Base-by-base conservation (phyloP, 2,797 vertebrate genomes). In the Notolabrus celidotus region DNA sequence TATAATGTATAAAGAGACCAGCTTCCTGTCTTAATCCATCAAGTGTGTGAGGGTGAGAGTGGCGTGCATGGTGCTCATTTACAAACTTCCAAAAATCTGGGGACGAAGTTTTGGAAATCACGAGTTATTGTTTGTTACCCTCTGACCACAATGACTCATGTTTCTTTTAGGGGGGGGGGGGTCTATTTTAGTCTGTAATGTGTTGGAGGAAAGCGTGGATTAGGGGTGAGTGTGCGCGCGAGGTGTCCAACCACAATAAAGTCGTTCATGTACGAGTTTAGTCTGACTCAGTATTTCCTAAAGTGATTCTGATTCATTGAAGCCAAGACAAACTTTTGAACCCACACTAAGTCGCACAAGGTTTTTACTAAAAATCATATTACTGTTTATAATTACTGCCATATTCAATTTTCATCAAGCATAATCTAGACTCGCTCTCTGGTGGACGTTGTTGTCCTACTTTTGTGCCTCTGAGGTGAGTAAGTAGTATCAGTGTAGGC, bases 221-320 rank as follows among this genome's bases (percentile, higher is more conserved):
- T 22, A 15, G n/a, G 11, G 11, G 61, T 23, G 55, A 6, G 47
- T 3, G 39, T n/a, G 36, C 4, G 31, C 10, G 27, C 23, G 42
- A 33, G 10, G 34, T 36, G 34, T 23, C 9, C 1, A 0, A 45
- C 64, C 82, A 90, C 77, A 90, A 60, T 67, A 81, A 69, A 79
- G 56, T 67, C 63, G 74, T 79, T 77, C 64, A 67, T 76, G 55
- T 10, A 22, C 2, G 42, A 60, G 59, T 77, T 41, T 71, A 79
- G 31, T 42, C 58, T 84, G 78, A 87, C 71, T 88, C 80, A 77
- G 49, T 73, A 57, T 66, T 89, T 83, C 80, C 84, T 76, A 49
- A 33, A 20, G 31, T 22, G 66, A 57, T 15, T 53, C 41, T 22
- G 5, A 19, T 25, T 45, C 17, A 38, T 43, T 46, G 9, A 22